These are phyloP conservation scores for Drosophila tsacasi DNA, from an alignment of 1,140 invertebrate species.

Conservation along the genomic window DNA sequence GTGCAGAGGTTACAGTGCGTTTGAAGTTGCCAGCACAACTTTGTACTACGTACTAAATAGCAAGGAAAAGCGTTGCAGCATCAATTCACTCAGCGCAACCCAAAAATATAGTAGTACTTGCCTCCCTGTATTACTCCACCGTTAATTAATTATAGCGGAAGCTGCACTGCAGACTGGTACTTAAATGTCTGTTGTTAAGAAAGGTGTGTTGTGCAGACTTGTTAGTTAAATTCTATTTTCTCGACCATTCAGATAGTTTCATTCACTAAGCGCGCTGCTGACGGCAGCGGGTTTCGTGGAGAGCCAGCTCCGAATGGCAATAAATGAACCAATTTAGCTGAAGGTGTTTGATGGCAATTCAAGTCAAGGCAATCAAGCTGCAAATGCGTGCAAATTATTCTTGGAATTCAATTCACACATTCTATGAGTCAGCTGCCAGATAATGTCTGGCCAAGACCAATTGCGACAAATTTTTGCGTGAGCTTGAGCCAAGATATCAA, in stretches of 20 bases:
- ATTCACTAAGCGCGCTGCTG: neutral
- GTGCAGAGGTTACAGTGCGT: conserved; percentile 9
- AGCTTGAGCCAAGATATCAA: conserved; percentile 7
- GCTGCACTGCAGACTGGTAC: neutral
- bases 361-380: conserved; percentile 32
- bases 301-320: conserved; percentile 1
- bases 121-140: no score
- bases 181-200: no score
- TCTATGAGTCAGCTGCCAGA: conserved; percentile 21
- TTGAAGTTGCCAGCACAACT: neutral
- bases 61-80: no score
- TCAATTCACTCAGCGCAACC: neutral
- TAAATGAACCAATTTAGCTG: conserved; percentile 18
- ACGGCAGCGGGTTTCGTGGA: neutral
- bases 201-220: neutral
- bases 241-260: neutral
- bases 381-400: conserved; percentile 15
- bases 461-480: conserved; percentile 5
- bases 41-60: neutral
- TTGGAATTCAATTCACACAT: conserved; percentile 26
- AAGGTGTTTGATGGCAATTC: conserved; percentile 25
- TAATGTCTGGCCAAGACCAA: conserved; percentile 15
- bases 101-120: neutral
- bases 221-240: neutral
- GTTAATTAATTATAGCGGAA: neutral